Conservation (phyloP, 2,888 invertebrate species). For the Tetheella fluctuosa region DNA sequence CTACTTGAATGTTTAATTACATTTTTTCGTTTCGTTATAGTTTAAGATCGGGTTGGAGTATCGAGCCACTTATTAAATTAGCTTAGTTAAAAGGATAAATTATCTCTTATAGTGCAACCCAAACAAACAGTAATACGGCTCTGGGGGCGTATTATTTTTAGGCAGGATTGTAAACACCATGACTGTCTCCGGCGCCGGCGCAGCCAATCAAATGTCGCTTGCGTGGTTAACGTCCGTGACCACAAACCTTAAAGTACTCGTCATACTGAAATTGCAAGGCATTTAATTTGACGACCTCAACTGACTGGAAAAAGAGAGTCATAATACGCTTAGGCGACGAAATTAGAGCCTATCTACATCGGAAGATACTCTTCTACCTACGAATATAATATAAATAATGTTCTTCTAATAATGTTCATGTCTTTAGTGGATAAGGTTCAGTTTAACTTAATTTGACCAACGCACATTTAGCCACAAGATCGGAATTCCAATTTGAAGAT, state of each 20-base stretch:
- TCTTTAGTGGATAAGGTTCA: neutral
- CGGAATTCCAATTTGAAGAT: conserved; percentile 10
- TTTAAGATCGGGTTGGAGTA: conserved; percentile 11
- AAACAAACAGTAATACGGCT: neutral
- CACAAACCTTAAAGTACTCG: too few species aligned
- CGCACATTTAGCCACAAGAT: conserved; percentile 1
- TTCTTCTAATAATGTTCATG: neutral
- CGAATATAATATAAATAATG: neutral
- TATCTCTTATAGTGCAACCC: neutral
- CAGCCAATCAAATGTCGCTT: too few species aligned
- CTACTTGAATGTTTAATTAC: conserved; percentile 1
- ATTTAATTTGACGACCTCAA: too few species aligned
- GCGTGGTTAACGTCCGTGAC: neutral
- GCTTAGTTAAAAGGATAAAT: neutral
- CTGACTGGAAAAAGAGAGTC: too few species aligned
- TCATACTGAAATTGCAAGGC: too few species aligned
- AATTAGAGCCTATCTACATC: too few species aligned
- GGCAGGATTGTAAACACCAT: too few species aligned
- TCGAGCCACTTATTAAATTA: neutral
- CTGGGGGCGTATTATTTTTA: neutral
- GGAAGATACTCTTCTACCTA: too few species aligned
- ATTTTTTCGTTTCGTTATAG: neutral
- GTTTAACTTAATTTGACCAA: conserved; percentile 8
- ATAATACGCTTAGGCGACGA: too few species aligned
- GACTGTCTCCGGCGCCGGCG: too few species aligned